These are phyloP conservation scores for Drosophila simulans DNA, from an alignment of 1,140 invertebrate species.

Conservation along the genomic window DNA sequence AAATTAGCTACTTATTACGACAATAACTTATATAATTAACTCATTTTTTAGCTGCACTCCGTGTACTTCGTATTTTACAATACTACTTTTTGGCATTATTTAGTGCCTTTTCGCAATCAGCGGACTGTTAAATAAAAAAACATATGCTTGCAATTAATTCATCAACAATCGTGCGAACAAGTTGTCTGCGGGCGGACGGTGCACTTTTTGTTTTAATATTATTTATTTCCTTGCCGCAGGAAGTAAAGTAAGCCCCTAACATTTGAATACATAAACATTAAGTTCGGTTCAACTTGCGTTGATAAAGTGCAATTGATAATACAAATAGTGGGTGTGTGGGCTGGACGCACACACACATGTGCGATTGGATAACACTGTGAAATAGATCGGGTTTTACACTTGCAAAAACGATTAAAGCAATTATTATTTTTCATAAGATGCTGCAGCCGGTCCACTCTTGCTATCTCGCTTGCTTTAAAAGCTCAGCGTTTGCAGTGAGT, in stretches of 20 bases:
- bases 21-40: too few relatives aligned
- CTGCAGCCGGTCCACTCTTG: background rate
- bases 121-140: conserved; percentile 38
- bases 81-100: conserved; percentile 26
- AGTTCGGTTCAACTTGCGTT: background rate
- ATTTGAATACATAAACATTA: background rate
- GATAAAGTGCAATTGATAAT: conserved; percentile 31
- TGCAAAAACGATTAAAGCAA: conserved; percentile 5
- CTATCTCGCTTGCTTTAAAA: background rate
- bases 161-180: conserved; percentile 71
- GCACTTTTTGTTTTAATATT: conserved; percentile 56
- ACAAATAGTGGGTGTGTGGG: background rate
- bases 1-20: too few relatives aligned
- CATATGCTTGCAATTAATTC: conserved; percentile 54
- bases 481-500: conserved; percentile 21
- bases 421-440: conserved; percentile 8
- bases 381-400: conserved; percentile 15
- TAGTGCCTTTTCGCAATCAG: conserved; percentile 29
- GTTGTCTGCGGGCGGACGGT: conserved; percentile 75
- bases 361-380: conserved; percentile 54
- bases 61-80: background rate
- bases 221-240: conserved; percentile 24
- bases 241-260: conserved; percentile 49
- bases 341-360: conserved; percentile 22
- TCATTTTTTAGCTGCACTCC: too few relatives aligned